Evolutionary conservation across 2,113 vertebrate genomes (phyloP), one percentile per base, ranked within the genome.

Genomic region (Amphiprion percula): DNA sequence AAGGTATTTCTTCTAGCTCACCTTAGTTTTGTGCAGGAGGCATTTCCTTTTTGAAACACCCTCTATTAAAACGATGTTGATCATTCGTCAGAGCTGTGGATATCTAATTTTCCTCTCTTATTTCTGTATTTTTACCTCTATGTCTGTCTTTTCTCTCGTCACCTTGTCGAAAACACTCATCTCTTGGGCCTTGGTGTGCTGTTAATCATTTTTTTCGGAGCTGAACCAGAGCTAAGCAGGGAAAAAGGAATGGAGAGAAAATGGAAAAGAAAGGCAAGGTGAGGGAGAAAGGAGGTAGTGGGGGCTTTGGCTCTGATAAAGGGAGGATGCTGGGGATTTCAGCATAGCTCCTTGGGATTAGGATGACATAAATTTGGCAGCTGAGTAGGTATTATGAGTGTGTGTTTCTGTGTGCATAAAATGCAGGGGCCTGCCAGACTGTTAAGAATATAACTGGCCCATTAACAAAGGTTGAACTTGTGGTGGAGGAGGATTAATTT

Each of bases 271-370:
- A 62, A 46, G 5, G 58, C 54, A 58, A 30, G 53, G 39, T 7
- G 58, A 68, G 52, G 54, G 65, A 12, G 37, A 61, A 41, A 58
- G 26, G 61, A 62, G 63, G 53, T 12, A 33, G 21, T 41, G 28
- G 39, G 68, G 44, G 58, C 46, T 62, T 58, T 89, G 67, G 80
- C 70, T 80, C 79, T 63, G 33, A 54, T 47, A 53, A 55, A 74
- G 44, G 39, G 72, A 74, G 82, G 69, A 85, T 87, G 47, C 65
- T 65, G 77, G 78, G 50, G 82, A 73, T 85, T 85, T 86, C 47
- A 59, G n/a, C 60, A n/a, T 16, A 56, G 62, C 71, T 87, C 68
- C 19, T 10, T 55, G 62, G 80, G 84, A 81, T 88, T 85, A 80
- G 39, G 47, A 68, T 62, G 79, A 90, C 72, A 87, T 60, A 63